Conservation (phyloP, 2,888 invertebrate species). For the Baccha elongata region DNA sequence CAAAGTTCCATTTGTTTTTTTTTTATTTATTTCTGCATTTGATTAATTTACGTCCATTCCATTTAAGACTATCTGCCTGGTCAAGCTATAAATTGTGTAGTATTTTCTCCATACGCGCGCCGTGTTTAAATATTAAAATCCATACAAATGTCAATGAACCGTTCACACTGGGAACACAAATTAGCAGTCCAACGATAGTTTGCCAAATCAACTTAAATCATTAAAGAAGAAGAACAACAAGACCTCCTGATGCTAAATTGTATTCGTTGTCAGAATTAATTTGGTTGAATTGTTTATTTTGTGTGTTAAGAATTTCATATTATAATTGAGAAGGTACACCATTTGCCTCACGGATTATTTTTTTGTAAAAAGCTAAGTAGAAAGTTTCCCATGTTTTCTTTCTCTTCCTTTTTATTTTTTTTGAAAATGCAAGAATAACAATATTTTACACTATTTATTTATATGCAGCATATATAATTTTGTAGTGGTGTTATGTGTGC, state of each 20-base stretch:
- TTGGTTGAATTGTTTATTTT: conserved; percentile 15
- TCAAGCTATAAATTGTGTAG: not conserved
- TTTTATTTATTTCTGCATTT: not conserved
- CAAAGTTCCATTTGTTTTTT: not conserved
- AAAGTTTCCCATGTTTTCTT: not conserved
- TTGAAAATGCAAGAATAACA: not conserved
- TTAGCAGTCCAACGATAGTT: conserved; percentile 38
- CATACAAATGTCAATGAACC: conserved; percentile 65
- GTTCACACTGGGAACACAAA: conserved; percentile 33
- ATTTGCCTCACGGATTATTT: not conserved
- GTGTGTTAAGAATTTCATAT: conserved; percentile 2
- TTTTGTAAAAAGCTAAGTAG: not conserved
- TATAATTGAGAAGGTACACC: not conserved
- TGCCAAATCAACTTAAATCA: conserved; percentile 20
- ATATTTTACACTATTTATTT: not conserved
- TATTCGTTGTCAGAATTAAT: conserved; percentile 32
- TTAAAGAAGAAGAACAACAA: not conserved
- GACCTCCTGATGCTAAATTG: conserved; percentile 15
- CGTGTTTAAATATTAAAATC: conserved; percentile 22
- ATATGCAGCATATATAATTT: not conserved
- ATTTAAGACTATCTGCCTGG: not conserved
- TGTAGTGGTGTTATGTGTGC: not conserved
- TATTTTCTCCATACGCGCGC: conserved; percentile 8
- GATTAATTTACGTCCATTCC: not conserved
- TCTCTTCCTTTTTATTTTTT: not conserved